Percentiles rank a stretch among this genome's conserved stretches.
Evolutionary conservation across 2,113 vertebrate genomes (phyloP).

Genomic region (Antidorcas marsupialis): DNA sequence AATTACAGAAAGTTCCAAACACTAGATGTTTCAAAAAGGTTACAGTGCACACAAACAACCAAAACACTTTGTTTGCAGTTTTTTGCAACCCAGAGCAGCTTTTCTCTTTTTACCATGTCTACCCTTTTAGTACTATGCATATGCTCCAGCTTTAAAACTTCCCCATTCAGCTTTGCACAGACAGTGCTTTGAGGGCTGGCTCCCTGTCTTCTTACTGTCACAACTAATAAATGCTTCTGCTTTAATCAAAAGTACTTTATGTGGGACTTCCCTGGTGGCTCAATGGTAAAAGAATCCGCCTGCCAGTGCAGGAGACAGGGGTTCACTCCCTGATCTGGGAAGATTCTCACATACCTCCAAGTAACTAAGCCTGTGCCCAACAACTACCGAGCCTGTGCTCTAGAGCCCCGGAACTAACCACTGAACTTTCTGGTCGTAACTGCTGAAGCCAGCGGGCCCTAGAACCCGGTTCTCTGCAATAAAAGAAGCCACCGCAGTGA

Average conservation of each 20-base stretch:
- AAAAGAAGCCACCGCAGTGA: neutral
- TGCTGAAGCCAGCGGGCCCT: neutral
- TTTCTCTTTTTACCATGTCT: neutral
- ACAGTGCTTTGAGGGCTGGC: neutral
- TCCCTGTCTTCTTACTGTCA: neutral
- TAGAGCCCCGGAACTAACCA: neutral
- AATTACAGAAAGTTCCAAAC: neutral
- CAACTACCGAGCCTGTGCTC: neutral
- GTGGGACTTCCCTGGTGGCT: neutral
- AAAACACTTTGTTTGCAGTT: neutral
- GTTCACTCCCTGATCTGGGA: neutral
- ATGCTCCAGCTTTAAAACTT: neutral
- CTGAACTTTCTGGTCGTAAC: rapidly evolving
- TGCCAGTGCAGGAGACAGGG: neutral
- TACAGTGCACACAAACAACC: neutral
- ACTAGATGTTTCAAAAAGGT: neutral
- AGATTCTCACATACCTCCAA: neutral
- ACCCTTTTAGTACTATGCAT: neutral
- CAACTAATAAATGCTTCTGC: neutral
- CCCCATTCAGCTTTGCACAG: neutral
- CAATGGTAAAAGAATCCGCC: neutral
- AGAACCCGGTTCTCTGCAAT: neutral
- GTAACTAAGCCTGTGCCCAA: neutral
- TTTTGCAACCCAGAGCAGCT: neutral
- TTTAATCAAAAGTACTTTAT: neutral